Base-by-base conservation (phyloP, 1,140 invertebrate genomes). In the Dolichoris vasculosae region DNA sequence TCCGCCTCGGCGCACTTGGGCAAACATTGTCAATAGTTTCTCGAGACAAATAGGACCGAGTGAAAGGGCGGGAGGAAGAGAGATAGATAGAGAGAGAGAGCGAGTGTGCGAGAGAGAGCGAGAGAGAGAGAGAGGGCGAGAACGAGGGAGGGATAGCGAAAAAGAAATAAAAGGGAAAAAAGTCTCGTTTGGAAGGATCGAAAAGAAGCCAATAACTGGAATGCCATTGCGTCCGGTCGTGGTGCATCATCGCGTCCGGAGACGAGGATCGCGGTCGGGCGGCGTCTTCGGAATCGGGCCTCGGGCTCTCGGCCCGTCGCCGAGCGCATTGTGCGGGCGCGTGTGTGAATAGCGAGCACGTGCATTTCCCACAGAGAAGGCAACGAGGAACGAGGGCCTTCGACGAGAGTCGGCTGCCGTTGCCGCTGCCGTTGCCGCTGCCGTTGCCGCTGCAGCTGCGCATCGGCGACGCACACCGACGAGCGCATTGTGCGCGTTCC, bases 341-440 rank as follows among this genome's bases (percentile, higher is more conserved):
- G 86, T 79, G 91, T 93, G 92, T 92, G 92, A 93, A 92, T 92
- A 91, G 89, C 84, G 89, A 91, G 88, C 92, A 92, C 92, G 91
- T 92, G 91, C 88, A 91, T 92, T 93, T 93, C 92, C 91, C 92
- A 93, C 92, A 91, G 91, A 91, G 91, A 32, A 55, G 75, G 43
- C 75, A 35, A 90, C 89, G 89, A 90, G 90, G n/a, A n/a, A 91
- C 88, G 89, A 87, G 88, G 88, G 88, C 88, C 69, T 88, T 88
- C 87, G 88, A 77, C 76, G 83, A 87, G 84, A 86, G 82, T 84
- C 80, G 32, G 48, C 82, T 43, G 59, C 81, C 43, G 51, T 40
- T 35, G 32, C 59, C 43, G 69, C 69, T 40, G 71, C 71, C 1
- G 23, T 17, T 20, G 9, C 40, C 40, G 59, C 59, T 9, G 55